Conservation (phyloP, 2,797 vertebrate genomes). For the Propithecus deckenii region DNA sequence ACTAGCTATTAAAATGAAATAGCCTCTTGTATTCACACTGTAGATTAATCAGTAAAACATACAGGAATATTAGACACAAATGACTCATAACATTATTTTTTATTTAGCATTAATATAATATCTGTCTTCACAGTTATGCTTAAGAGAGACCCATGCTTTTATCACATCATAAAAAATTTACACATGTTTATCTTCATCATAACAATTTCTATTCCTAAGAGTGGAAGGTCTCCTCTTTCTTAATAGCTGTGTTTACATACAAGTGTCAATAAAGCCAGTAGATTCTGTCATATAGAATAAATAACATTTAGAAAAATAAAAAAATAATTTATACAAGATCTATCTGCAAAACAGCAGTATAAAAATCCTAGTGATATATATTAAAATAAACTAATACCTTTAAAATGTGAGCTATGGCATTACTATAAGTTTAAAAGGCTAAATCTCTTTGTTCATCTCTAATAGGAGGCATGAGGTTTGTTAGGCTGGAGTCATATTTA, state of each 20-base stretch:
- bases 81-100: not conserved
- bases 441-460: not conserved
- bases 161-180: not conserved
- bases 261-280: not conserved
- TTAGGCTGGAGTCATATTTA: not conserved
- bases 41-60: constrained; percentile 25
- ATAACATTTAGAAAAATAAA: constrained; percentile 42
- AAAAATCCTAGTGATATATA: not conserved
- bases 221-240: not conserved
- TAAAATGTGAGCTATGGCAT: not conserved
- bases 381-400: constrained; percentile 29
- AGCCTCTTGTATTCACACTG: not conserved
- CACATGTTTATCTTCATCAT: not conserved
- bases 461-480: not conserved
- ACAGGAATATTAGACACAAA: not conserved
- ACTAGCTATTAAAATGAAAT: not conserved
- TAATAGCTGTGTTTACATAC: not conserved
- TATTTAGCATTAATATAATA: not conserved
- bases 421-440: constrained; percentile 5
- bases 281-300: not conserved
- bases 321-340: not conserved
- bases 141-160: not conserved
- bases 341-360: not conserved
- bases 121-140: not conserved
- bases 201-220: not conserved